Evolutionary conservation across 64 coral and sea anemone genomes (phyloP), one percentile per base, ranked within the genome.

Genomic region (Pachyseris speciosa): DNA sequence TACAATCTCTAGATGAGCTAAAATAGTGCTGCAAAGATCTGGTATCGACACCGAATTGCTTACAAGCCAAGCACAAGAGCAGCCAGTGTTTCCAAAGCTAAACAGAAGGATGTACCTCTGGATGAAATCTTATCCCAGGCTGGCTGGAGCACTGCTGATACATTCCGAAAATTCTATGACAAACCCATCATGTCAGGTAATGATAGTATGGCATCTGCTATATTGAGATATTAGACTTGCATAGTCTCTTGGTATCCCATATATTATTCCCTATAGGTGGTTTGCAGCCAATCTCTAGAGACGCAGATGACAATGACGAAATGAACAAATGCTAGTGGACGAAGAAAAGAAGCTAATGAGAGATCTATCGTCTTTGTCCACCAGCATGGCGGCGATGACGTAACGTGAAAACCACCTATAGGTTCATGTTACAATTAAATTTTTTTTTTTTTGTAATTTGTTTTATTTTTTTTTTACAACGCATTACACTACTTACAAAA

Each of bases 51-150:
- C 88, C 25, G 51, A 79, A 0, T 64, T 80, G 0, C 67, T 68
- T 90, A 39, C 73, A 49, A 78, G 74, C 15, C 88, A 90, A 90
- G 88, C 75, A 90, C 58, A 80, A 90, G 74, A 68, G 88, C 88
- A 67, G 88, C 88, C 42, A 78, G 74, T 78, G 74, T 41, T 4
- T 78, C 74, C 27, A 39, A 76, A 40, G 37, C 7, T 2, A 74
- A 31, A 3, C 26, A 74, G n/a, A 74, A 3, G 74, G n/a, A 78
- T 24, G 74, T 78, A 12, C 74, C 74, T 25, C 37, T 78, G 44
- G 42, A 78, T 78, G 15, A 28, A 9, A 78, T 78, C 15, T 16
- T 78, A 28, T 2, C 74, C 10, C 10, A 78, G 49, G 74, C 48
- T 78, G 74, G 74, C 31, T 50, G 20, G 42, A 78, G 30, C 20